These are phyloP conservation scores for Hassar affinis DNA, from an alignment of 2,113 vertebrate genomes.

Conservation along the genomic window DNA sequence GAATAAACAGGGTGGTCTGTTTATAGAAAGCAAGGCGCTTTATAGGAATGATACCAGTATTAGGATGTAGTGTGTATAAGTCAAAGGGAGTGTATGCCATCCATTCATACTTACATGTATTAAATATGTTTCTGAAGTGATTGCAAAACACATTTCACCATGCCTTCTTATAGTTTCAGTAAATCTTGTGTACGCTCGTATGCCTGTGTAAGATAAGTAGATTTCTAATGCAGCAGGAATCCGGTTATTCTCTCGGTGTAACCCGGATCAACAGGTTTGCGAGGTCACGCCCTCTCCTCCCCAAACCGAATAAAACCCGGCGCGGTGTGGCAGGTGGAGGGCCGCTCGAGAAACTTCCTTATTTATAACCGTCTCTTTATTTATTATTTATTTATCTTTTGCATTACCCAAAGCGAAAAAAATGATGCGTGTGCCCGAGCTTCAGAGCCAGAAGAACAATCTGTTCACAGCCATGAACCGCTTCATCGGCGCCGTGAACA, in stretches of 20 bases:
- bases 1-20: background rate
- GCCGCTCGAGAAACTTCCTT: background rate
- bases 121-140: background rate
- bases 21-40: background rate
- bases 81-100: background rate
- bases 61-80: background rate
- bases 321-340: background rate
- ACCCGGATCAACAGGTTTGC: slow-evolving; percentile 63
- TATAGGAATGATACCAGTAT: background rate
- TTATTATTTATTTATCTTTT: background rate
- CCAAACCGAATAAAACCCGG: background rate
- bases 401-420: slow-evolving; percentile 21
- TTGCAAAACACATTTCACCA: background rate
- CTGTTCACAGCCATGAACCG: slow-evolving; percentile 96
- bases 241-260: slow-evolving; percentile 51
- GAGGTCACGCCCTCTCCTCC: slow-evolving; percentile 56
- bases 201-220: background rate
- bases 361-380: too few relatives aligned
- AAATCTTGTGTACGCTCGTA: background rate
- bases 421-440: slow-evolving; percentile 88
- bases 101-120: background rate
- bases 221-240: slow-evolving; percentile 58
- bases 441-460: slow-evolving; percentile 88
- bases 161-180: background rate
- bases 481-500: slow-evolving; percentile 94